Conservation (phyloP, 2,888 invertebrate genomes). For the Scelioninae gen. 2 region DNA sequence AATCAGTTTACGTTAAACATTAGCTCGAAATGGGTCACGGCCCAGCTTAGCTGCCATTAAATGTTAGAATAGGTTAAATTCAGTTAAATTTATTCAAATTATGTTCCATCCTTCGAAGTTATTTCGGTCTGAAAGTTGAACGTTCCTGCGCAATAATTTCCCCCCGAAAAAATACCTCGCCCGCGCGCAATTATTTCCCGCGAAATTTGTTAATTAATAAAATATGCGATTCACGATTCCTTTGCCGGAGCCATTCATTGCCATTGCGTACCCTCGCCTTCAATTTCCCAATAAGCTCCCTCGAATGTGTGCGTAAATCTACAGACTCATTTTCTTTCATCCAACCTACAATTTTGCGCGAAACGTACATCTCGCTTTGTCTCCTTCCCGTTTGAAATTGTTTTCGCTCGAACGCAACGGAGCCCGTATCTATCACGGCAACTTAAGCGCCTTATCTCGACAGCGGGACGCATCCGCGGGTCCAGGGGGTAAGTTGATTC, state of each 20-base stretch:
- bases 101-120: not conserved
- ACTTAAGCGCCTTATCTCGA: constrained; percentile 29
- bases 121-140: not conserved
- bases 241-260: no score
- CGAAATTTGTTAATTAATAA: no score
- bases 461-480: not conserved
- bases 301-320: no score
- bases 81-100: constrained; percentile 9
- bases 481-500: constrained; percentile 18
- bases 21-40: constrained; percentile 3
- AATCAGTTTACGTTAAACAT: constrained; percentile 8
- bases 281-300: no score
- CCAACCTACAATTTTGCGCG: not conserved
- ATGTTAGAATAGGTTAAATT: not conserved
- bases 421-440: constrained; percentile 34
- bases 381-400: no score
- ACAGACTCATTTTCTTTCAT: no score
- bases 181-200: not conserved
- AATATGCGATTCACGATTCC: no score
- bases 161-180: no score
- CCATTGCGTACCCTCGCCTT: no score
- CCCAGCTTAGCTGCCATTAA: not conserved
- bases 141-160: not conserved
- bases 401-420: constrained; percentile 24
- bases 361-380: constrained; percentile 18